Evolutionary conservation across 1,140 invertebrate genomes (phyloP), one percentile per base, ranked within the genome.

Genomic region (Theocolax elegans): DNA sequence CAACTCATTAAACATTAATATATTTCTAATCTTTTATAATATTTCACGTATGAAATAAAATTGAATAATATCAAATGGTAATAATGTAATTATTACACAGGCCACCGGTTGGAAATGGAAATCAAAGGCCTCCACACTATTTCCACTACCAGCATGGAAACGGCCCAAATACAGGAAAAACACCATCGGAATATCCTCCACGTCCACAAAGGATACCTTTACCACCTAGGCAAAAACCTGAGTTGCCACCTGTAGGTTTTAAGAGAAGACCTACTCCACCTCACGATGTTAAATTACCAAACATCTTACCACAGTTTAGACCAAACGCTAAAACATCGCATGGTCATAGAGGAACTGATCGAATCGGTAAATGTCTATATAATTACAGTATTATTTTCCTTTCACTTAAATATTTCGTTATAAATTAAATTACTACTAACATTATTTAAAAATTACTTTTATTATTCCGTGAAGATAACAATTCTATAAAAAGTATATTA

Each of bases 261-360:
- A 85, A 85, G 12, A 81, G 85, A 68, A 80, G 86, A 21, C 86
- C 86, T 2, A 70, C 81, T 27, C 83, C 86, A 7, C 66, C 78
- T n/a, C 72, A 79, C 59, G 83, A 85, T 21, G 46, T 75, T 0
- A 88, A 88, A 69, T 73, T 92, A 49, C 91, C 91, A 0, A 92
- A 92, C 73, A 92, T 92, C 72, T 73, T 92, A 35, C 91, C 91
- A 0, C 91, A 92, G 74, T 92, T 92, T 65, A 82, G 91, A 56
- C 91, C 91, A 0, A 92, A 92, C 71, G 88, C 89, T 0, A 89
- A 90, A 73, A 81, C 88, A 2, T 89, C 89, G 0, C 83, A 85
- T 19, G 86, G 86, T 1, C 89, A 89, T 68, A 79, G 81, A 21
- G 80, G 79, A 6, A 72, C 84, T 2, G 84, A 86, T 1, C 68